Conservation (phyloP, 2,113 vertebrate species). For the Thalassoma bifasciatum region DNA sequence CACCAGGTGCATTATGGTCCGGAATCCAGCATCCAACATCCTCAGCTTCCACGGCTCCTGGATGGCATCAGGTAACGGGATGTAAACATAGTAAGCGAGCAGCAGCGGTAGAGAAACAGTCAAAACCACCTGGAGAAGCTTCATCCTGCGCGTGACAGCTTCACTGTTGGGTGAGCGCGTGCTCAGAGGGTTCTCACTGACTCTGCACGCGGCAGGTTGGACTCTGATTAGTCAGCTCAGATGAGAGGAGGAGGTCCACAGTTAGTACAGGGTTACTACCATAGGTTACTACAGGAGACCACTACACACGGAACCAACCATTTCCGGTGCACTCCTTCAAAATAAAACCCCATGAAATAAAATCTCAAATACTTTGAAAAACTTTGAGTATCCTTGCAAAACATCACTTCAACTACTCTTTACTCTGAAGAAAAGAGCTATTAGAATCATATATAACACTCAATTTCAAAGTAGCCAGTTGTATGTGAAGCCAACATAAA, state of each 20-base stretch:
- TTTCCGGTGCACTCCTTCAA: slow-evolving; percentile 46
- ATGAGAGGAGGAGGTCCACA: neutral
- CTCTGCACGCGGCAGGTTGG: neutral
- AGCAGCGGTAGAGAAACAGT: slow-evolving; percentile 64
- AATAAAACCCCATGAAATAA: slow-evolving; percentile 18
- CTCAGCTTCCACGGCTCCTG: slow-evolving; percentile 75
- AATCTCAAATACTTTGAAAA: no score
- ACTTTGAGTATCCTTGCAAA: no score
- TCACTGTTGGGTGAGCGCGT: neutral
- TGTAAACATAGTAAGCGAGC: slow-evolving; percentile 81
- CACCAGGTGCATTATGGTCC: slow-evolving; percentile 61
- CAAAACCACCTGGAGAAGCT: slow-evolving; percentile 38
- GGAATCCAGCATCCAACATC: slow-evolving; percentile 63
- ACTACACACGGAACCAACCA: neutral
- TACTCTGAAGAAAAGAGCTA: no score
- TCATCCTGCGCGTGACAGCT: slow-evolving; percentile 48
- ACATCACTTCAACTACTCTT: no score
- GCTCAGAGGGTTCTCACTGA: neutral
- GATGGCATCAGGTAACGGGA: slow-evolving; percentile 73
- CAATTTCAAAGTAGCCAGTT: no score
- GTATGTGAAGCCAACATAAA: no score
- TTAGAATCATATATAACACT: no score
- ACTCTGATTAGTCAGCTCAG: neutral
- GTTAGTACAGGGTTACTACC: neutral
- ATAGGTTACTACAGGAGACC: no score